Evolutionary conservation across 1,140 invertebrate genomes (phyloP), one percentile per base, ranked within the genome.

Genomic region (Hyles euphorbiae): DNA sequence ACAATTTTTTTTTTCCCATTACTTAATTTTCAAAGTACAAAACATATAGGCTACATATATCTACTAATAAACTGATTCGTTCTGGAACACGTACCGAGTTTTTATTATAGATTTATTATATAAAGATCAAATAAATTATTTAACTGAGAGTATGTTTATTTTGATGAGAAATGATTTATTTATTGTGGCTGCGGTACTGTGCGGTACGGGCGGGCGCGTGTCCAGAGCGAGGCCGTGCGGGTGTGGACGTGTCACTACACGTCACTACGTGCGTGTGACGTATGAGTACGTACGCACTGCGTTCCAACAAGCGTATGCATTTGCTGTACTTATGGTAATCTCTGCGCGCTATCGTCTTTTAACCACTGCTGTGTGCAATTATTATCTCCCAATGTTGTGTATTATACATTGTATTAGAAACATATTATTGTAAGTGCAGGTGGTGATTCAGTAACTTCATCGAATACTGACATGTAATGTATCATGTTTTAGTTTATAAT

Each of bases 11-110:
- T 68, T 46, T 67, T 63, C 67, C 62, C 51, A 60, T 68, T 68
- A 76, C 78, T 83, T 86, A 80, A 78, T 86, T 83, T 56, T 81
- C 81, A 83, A 86, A 88, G 85, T 88, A 88, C 85, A 88, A 88
- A 88, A 78, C 72, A 61, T 56, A 78, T 80, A 82, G 76, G 77
- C 77, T 80, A 80, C 74, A 67, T 76, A 76, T 72, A 68, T 70
- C 53, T 68, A 54, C 59, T 81, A 76, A 2, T 54, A 43, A 43
- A 79, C 56, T 67, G 74, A 63, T 53, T 67, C 68, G 76, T 74
- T 77, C 75, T 81, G 80, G 67, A 76, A 73, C 67, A 56, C 66
- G 63, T 70, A 69, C 59, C 62, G 59, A 65, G 71, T 69, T 67
- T 74, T 76, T 59, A 69, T 67, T 72, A 78, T 83, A 82, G 72